phyloP scores from a whole-genome alignment of 2,113 vertebrate genomes.

The Sminthopsis crassicaudata region DNA sequence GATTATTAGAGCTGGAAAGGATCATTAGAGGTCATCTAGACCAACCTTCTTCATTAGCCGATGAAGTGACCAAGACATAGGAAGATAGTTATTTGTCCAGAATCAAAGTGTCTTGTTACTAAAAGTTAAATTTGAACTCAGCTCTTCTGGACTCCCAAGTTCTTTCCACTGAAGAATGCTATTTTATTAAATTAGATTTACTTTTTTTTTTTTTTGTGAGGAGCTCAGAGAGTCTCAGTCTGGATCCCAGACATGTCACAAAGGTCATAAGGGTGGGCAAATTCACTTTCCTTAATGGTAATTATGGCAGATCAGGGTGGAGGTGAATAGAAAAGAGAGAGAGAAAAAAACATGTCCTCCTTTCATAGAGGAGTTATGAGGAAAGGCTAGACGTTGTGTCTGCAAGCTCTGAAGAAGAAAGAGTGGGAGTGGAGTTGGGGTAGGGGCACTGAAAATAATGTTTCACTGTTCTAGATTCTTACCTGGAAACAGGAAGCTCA shows the following conservation, averaged over 20 bases:
- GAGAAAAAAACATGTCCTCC: background rate
- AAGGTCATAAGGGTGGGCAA: background rate
- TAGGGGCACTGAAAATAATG: background rate
- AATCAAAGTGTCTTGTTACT: background rate
- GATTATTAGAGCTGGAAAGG: background rate
- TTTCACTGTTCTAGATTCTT: conserved; percentile 46
- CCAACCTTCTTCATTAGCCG: background rate
- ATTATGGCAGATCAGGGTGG: background rate
- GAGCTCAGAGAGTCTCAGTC: background rate
- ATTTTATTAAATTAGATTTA: background rate
- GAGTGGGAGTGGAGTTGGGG: background rate
- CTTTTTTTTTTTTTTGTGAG: background rate
- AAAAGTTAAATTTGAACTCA: background rate
- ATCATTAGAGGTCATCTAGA: background rate
- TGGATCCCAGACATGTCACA: background rate
- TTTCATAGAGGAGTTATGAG: background rate
- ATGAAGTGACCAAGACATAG: background rate
- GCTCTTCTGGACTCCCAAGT: background rate
- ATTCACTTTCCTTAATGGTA: background rate
- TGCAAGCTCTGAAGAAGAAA: background rate
- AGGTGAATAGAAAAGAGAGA: conserved; percentile 21
- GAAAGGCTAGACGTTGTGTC: background rate
- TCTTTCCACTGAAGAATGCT: background rate
- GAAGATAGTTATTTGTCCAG: background rate
- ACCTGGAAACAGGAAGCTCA: conserved; percentile 71